Percentiles rank a stretch among this genome's conserved stretches.
phyloP scores from a whole-genome alignment of 2,113 vertebrate species.

The Gymnobelideus leadbeateri region DNA sequence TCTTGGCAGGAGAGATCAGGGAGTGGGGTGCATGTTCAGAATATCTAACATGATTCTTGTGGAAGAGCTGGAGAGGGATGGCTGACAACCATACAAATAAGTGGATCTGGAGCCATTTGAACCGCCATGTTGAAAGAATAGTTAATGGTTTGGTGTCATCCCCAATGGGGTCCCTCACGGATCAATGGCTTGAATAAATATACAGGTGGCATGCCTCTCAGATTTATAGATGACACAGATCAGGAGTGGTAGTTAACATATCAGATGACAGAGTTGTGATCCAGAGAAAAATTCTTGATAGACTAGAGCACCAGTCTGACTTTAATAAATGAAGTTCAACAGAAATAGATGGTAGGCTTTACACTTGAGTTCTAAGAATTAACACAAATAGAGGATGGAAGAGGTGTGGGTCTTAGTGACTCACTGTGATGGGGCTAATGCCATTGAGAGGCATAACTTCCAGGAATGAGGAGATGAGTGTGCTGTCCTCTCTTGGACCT shows the following conservation, averaged over 20 bases:
- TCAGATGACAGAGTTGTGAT: neutral
- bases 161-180: neutral
- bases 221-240: neutral
- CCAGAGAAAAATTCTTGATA: neutral
- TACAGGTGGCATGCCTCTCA: neutral
- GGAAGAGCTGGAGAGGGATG: neutral
- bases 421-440: neutral
- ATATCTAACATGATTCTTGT: neutral
- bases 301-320: neutral
- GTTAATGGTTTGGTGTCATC: neutral
- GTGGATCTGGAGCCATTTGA: neutral
- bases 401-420: neutral
- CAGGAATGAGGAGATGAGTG: neutral
- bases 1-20: neutral
- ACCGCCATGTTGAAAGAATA: neutral
- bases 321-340: neutral
- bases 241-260: neutral
- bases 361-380: neutral
- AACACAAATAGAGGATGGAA: neutral
- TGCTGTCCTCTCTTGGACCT: no score
- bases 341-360: neutral
- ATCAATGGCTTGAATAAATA: neutral
- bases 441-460: neutral
- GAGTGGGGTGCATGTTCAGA: neutral
- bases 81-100: neutral